Evolutionary conservation across 2,113 vertebrate species (phyloP).

Genomic region (Melanostigma gelatinosum): DNA sequence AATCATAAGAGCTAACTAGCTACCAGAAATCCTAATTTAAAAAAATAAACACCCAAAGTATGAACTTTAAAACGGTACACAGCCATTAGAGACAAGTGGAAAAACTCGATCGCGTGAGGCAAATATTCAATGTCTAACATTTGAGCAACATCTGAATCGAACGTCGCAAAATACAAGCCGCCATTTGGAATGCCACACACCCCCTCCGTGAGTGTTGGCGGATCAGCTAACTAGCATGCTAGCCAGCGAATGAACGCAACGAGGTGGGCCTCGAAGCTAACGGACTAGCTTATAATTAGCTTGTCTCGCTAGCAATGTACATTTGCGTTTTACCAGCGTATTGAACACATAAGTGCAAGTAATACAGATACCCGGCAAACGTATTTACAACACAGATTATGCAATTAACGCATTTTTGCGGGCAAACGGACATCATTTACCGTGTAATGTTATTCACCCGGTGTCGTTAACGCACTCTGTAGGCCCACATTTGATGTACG

Average conservation of each 20-base stretch:
- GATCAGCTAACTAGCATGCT: constrained; percentile 70
- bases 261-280: constrained; percentile 45
- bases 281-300: constrained; percentile 37
- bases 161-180: constrained; percentile 79
- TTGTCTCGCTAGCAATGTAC: not conserved
- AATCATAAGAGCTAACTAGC: not conserved
- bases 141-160: constrained; percentile 41
- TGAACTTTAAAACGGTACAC: accelerated
- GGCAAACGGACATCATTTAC: not conserved
- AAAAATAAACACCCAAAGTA: not conserved
- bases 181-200: constrained; percentile 85
- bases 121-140: constrained; percentile 49
- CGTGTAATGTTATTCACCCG: not conserved
- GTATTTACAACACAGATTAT: not conserved
- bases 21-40: not conserved
- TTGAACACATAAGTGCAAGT: not conserved
- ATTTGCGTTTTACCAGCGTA: not conserved
- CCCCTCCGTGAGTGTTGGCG: constrained; percentile 68
- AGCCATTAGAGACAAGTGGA: not conserved
- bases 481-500: constrained; percentile 41
- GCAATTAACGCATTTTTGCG: not conserved
- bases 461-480: not conserved
- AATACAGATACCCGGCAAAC: not conserved
- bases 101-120: not conserved
- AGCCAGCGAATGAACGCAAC: constrained; percentile 39